phyloP scores from a whole-genome alignment of 1,140 invertebrate genomes.

The Pantala flavescens region DNA sequence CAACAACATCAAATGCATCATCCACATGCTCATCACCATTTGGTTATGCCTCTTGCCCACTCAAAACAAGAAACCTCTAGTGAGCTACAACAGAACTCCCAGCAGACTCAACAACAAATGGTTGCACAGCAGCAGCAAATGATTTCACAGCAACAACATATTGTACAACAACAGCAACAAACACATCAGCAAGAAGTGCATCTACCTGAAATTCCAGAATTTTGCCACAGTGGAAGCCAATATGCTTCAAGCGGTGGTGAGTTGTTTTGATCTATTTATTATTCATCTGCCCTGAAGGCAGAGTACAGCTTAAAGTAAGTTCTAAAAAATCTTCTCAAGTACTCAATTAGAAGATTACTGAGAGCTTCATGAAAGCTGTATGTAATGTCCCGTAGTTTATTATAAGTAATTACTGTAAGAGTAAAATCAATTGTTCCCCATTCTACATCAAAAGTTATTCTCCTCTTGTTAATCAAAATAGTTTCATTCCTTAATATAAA shows the following conservation, averaged over 20 bases:
- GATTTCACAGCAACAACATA: neutral
- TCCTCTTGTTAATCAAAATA: too few relatives aligned
- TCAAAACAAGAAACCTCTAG: too few relatives aligned
- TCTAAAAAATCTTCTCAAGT: neutral
- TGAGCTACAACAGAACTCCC: too few relatives aligned
- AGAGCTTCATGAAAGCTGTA: too few relatives aligned
- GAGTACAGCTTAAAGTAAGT: neutral
- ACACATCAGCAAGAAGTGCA: conserved; percentile 26
- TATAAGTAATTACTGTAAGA: too few relatives aligned
- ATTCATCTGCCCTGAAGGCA: neutral
- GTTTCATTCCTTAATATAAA: too few relatives aligned
- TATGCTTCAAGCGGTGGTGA: conserved; percentile 54
- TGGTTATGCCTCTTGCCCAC: neutral
- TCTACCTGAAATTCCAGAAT: conserved; percentile 42
- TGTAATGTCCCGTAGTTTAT: too few relatives aligned
- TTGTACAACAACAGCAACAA: neutral
- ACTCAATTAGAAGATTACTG: too few relatives aligned
- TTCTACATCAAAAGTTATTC: too few relatives aligned
- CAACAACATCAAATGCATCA: neutral
- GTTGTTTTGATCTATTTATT: conserved; percentile 21
- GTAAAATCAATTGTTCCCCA: too few relatives aligned
- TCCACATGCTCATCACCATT: neutral
- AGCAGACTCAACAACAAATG: too few relatives aligned
- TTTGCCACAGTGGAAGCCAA: conserved; percentile 37
- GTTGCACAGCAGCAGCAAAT: conserved; percentile 24